Base-by-base conservation (phyloP, 2,113 vertebrate genomes). In the Rhizomys pruinosus region DNA sequence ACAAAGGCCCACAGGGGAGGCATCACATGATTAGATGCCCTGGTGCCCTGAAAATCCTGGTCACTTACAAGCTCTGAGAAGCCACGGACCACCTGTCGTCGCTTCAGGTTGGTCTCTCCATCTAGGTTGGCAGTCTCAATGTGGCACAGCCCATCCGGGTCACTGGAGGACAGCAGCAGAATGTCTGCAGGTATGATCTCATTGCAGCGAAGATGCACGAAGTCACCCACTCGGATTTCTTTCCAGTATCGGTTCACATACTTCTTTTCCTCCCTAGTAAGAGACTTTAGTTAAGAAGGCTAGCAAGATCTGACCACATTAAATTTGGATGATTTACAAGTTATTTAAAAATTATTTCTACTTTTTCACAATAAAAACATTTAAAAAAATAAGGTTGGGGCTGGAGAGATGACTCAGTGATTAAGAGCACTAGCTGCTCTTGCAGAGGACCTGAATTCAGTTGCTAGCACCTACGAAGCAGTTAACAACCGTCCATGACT, bases 91-190 rank as follows among this genome's bases (percentile, higher is more conserved):
- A 99, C 99, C 97, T 99, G 99, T 82, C 99, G 98, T 97, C 99
- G 99, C 94, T 99, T 99, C 66, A 99, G 98, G 97, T 99, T 99
- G 96, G 99, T 99, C 98, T 99, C 99, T 29, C 99, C 99, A 32
- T 99, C 99, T 98, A 99, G 98, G 55, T 99, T 99, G 97, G 99
- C 99, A 0, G 99, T 99, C 98, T 99, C 99, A 3, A 99, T 99
- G 97, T 99, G 99, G 97, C 99, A 99, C 84, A 99, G 98, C 13
- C 99, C 99, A 80, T 99, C 99, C 0, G 99, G 99, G 97, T 99
- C 99, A 22, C 99, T 99, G 96, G 99, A 99, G 94, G 99, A 99
- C 23, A 99, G 98, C 95, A 99, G 98, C 94, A 99, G 93, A 55
- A 99, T 98, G 78, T 99, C 99, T 0, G 99, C 99, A 0, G 99